Base-by-base conservation (phyloP, 2,888 invertebrate species). In the Erebia ligea region DNA sequence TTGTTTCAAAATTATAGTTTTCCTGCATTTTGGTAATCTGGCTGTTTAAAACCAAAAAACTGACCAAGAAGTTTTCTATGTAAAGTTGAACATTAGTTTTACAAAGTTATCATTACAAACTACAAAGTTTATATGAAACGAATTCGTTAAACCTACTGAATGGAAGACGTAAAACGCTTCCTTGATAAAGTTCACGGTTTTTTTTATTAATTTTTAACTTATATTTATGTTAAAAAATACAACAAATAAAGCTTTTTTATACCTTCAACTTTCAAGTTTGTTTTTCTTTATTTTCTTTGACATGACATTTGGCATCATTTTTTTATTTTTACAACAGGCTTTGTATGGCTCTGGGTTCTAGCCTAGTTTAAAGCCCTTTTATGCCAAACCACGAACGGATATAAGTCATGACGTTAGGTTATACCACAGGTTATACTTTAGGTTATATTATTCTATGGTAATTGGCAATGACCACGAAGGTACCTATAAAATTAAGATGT, bases 1-100 rank as follows among this genome's bases (percentile, higher is more conserved):
- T 87, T 81, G 87, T 84, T 81, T 89, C 86, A 84, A 91, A 92
- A 87, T 89, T 88, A 77, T 86, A 88, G 82, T 86, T 88, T 82
- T 90, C 88, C 88, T 90, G 89, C 91, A 91, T 89, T 74, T 79
- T 82, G 76, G 76, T 79, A 74, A 76, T 4, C 59, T 58, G 34
- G 42, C 13, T 42, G 78, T 80, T 79, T 81, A 82, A 80, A 45
- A 45, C 15, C 8, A 62, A 17, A 45, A 79, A 75, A 75, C 72
- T 68, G 68, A 81, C 83, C 81, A 87, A 87, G 84, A 84, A 88
- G 86, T 84, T 86, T 83, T 25, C 0, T 15, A 11, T 5, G 62
- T 21, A 17, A 19, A 45, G 13, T 61, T 45, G 5, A 5, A 1
- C 21, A 21, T 21, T 21, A 21, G 2, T n/a, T n/a, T n/a, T n/a